Base-by-base conservation (phyloP, 2,113 vertebrate genomes). In the Pipa parva region DNA sequence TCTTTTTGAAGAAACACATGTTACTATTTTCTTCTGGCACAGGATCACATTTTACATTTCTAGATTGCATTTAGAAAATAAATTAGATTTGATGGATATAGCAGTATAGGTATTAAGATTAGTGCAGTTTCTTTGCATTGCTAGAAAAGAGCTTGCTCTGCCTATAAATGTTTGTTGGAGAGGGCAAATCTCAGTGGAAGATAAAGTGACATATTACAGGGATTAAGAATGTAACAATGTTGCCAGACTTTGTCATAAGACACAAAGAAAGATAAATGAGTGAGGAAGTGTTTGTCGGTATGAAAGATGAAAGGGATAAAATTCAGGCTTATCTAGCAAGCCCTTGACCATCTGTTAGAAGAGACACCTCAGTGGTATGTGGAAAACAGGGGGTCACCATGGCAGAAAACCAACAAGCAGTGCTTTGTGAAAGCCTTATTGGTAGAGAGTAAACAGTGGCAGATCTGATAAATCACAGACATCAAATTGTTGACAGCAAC, bases 231-330 rank as follows among this genome's bases (percentile, higher is more conserved):
- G 46, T 20, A 49, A 49, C 25, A 18, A 20, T 58, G 29, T 36
- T 33, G 28, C 55, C 18, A 37, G 22, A 36, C 6, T 2, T 18
- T 37, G 55, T 58, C 55, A 58, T 18, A 36, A 22, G 18, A 21
- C 31, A 37, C 39, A 49, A 50, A 63, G 60, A 17, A 31, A 51
- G 28, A 51, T 13, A 49, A 33, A 51, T 17, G 60, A 10, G 28
- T 18, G 7, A 36, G 60, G 46, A 63, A 63, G 20, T 25, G 46
- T 63, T 50, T 63, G 28, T 50, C 8, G 60, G 51, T 63, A 63
- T 24, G 46, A 63, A 51, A 63, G 46, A 63, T 51, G 60, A 51
- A 51, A 48, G 22, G 29, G 28, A 63, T 51, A 51, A 63, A 51
- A 51, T 11, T 29, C 31, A 7, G n/a, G 46, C 46, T 36, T 51